These are phyloP conservation scores for Danaus melanippus DNA, from an alignment of 1,140 invertebrate genomes.

Conservation along the genomic window DNA sequence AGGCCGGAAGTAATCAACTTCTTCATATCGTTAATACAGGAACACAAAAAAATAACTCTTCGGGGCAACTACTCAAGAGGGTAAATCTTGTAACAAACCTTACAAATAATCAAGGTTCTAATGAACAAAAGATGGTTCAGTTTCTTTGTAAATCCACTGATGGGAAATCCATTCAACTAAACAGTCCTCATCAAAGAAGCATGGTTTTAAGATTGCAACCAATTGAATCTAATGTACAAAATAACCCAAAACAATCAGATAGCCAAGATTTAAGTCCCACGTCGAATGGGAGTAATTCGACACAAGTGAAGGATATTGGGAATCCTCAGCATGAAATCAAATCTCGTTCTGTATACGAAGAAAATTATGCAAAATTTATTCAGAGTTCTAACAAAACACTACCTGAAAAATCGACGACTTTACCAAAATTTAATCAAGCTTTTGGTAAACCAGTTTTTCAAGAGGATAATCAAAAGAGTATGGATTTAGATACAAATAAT, in stretches of 20 bases:
- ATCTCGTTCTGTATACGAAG: conserved; percentile 70
- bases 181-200: conserved; percentile 60
- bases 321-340: conserved; percentile 60
- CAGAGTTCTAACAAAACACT: conserved; percentile 51
- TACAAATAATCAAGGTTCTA: conserved; percentile 62
- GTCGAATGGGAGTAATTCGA: conserved; percentile 17
- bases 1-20: conserved; percentile 63
- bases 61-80: conserved; percentile 60
- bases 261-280: conserved; percentile 36
- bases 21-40: conserved; percentile 68
- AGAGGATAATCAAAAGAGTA: conserved; percentile 55
- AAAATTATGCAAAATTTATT: conserved; percentile 72
- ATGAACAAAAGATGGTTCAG: conserved; percentile 70
- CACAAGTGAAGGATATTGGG: conserved; percentile 27
- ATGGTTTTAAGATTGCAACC: conserved; percentile 68
- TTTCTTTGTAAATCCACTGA: conserved; percentile 75
- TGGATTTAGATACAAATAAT: conserved; percentile 37
- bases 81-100: conserved; percentile 69
- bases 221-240: conserved; percentile 46
- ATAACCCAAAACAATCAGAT: conserved; percentile 38
- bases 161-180: conserved; percentile 71
- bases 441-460: conserved; percentile 79
- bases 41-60: conserved; percentile 46
- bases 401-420: conserved; percentile 52
- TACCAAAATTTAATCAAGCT: conserved; percentile 86